Conservation (phyloP, 2,888 invertebrate genomes). For the Dolichomitus sp. region DNA sequence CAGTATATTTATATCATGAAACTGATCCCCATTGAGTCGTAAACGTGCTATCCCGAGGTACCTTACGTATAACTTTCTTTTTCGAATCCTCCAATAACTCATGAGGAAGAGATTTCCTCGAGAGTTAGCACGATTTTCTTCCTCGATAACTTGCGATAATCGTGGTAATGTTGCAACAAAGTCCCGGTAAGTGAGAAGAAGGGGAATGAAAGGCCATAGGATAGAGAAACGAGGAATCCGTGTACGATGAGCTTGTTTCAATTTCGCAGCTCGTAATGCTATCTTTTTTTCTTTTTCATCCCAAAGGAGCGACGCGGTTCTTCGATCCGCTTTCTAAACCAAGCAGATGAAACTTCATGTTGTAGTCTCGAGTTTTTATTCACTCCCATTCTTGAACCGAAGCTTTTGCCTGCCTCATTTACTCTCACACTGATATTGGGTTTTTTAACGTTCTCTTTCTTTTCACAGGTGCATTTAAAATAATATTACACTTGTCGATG, state of each 20-base stretch:
- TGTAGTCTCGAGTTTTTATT: slow-evolving; percentile 27
- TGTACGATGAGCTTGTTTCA: slow-evolving; percentile 65
- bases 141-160: not conserved
- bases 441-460: slow-evolving; percentile 51
- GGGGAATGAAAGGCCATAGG: not conserved
- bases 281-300: slow-evolving; percentile 53
- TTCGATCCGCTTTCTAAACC: slow-evolving; percentile 45
- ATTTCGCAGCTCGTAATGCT: slow-evolving; percentile 66
- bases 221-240: slow-evolving; percentile 6
- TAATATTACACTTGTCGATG: slow-evolving; percentile 74
- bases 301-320: slow-evolving; percentile 49
- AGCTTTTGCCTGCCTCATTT: not conserved
- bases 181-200: not conserved
- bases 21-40: not conserved
- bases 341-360: slow-evolving; percentile 32
- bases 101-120: not conserved
- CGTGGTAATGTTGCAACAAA: not conserved
- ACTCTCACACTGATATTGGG: slow-evolving; percentile 30
- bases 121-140: not conserved
- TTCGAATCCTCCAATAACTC: not conserved
- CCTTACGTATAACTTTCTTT: not conserved
- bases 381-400: slow-evolving; percentile 8
- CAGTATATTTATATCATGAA: not conserved
- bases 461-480: slow-evolving; percentile 58
- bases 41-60: not conserved